Base-by-base conservation (phyloP, 2,888 invertebrate genomes). In the Eucera pruinosa region DNA sequence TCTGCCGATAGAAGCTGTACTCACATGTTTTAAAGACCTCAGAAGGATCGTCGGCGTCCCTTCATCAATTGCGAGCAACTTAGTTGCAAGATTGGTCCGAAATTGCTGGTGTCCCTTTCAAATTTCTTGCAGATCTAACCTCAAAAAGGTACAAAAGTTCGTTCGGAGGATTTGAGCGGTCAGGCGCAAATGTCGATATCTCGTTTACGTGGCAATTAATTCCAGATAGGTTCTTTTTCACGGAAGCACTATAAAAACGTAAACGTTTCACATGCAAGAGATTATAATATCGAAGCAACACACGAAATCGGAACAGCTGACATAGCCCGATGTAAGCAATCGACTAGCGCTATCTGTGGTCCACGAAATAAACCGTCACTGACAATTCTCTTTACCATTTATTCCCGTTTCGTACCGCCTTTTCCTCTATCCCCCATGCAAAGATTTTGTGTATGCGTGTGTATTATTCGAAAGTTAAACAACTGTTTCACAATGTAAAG, bases 281-380 rank as follows among this genome's bases (percentile, higher is more conserved):
- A 23, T 33, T 7, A 6, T 4, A 1, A 5, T 9, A 6, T 27
- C 15, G 33, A 41, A 43, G 13, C 6, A 23, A 43, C 2, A n/a
- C 15, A 39, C 25, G 48, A 33, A 60, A 39, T 18, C n/a, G 1
- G 2, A 60, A 75, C 75, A 74, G 75, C 75, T 65, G 75, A 75
- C 23, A 1, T 25, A 41, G 41, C n/a, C 15, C 23, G 33, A 30
- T 13, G 15, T 20, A 30, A 47, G 58, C 0, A 20, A 9, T 36
- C 7, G n/a, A 43, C 58, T 36, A 20, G 3, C 52, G 60, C 54
- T 15, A 60, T 36, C 76, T 75, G 13, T 15, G 0, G 9, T 11
- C 15, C 4, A 23, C n/a, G 11, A n/a, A n/a, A 2, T 11, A 0
- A 25, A 71, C 11, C 15, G 18, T 9, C 6, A 1, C 3, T 2